phyloP scores from a whole-genome alignment of 2,888 invertebrate genomes.

The Chaetogeoica ovagalla region DNA sequence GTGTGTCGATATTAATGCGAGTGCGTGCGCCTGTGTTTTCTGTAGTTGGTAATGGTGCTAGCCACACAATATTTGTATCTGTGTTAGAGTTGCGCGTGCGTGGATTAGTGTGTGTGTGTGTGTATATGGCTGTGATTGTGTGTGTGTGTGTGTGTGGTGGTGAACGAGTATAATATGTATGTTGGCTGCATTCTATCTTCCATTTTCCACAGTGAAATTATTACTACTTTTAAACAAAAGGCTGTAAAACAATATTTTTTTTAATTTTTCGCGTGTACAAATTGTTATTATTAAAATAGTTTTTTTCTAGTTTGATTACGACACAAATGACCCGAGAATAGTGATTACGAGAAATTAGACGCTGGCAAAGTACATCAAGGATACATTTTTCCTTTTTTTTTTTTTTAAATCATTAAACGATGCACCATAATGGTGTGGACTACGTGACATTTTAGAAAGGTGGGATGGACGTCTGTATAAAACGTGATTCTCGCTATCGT shows the following conservation, averaged over 20 bases:
- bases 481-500: neutral
- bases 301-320: neutral
- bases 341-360: neutral
- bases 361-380: neutral
- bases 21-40: constrained; percentile 39
- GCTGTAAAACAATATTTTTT: constrained; percentile 6
- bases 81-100: constrained; percentile 6
- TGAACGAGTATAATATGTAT: constrained; percentile 9
- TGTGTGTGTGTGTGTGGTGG: neutral
- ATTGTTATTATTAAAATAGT: neutral
- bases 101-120: constrained; percentile 2
- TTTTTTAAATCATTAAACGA: constrained; percentile 38
- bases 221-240: constrained; percentile 43
- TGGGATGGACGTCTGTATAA: constrained; percentile 45
- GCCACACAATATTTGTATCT: constrained; percentile 16
- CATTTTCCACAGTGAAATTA: constrained; percentile 33
- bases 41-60: constrained; percentile 46
- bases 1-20: constrained; percentile 35
- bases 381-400: constrained; percentile 18
- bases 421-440: constrained; percentile 41
- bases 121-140: neutral
- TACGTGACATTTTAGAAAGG: constrained; percentile 49
- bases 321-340: neutral
- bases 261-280: neutral
- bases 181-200: constrained; percentile 47